A percentile compares a stretch with the other conserved stretches of the same genome.
phyloP scores from a whole-genome alignment of 2,888 invertebrate species.

The Pediacus dermestoides region DNA sequence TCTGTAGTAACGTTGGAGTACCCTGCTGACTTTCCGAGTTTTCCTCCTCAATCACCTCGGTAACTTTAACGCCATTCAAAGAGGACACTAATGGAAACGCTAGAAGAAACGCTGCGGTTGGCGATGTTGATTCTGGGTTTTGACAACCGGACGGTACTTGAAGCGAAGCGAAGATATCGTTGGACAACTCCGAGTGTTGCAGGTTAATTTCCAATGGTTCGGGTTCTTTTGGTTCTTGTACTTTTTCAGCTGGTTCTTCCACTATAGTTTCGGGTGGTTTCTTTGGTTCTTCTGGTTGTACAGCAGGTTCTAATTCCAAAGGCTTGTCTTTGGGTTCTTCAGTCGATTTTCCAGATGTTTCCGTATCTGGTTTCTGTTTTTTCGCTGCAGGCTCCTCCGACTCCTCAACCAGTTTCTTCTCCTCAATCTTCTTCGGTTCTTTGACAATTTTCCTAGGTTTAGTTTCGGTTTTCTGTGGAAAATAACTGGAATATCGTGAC shows the following conservation, averaged over 20 bases:
- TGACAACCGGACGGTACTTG: slow-evolving; percentile 56
- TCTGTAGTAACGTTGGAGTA: slow-evolving; percentile 51
- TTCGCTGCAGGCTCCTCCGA: too few relatives aligned
- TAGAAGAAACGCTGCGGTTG: slow-evolving; percentile 73
- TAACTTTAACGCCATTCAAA: slow-evolving; percentile 53
- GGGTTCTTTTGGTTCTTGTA: slow-evolving; percentile 10
- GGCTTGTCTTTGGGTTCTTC: slow-evolving; percentile 8
- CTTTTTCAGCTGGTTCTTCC: slow-evolving; percentile 15
- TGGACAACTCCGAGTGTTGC: slow-evolving; percentile 55
- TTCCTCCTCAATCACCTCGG: slow-evolving; percentile 56
- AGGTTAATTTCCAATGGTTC: slow-evolving; percentile 36
- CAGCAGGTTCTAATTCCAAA: too few relatives aligned
- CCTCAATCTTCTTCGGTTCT: slow-evolving; percentile 12
- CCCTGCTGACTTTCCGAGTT: slow-evolving; percentile 49
- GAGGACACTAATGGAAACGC: slow-evolving; percentile 71
- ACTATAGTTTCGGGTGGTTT: slow-evolving; percentile 7
- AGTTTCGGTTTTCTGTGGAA: slow-evolving; percentile 20
- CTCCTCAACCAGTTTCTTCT: slow-evolving; percentile 16
- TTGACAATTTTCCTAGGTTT: too few relatives aligned
- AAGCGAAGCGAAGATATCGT: slow-evolving; percentile 59
- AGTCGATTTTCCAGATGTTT: slow-evolving; percentile 7
- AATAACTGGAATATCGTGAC: slow-evolving; percentile 35
- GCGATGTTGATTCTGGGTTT: slow-evolving; percentile 63
- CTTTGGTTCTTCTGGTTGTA: too few relatives aligned
- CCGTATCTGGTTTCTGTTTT: slow-evolving; percentile 14